Evolutionary conservation across 2,888 invertebrate species (phyloP), one percentile per base, ranked within the genome.

Genomic region (Leucoptera coffeella): DNA sequence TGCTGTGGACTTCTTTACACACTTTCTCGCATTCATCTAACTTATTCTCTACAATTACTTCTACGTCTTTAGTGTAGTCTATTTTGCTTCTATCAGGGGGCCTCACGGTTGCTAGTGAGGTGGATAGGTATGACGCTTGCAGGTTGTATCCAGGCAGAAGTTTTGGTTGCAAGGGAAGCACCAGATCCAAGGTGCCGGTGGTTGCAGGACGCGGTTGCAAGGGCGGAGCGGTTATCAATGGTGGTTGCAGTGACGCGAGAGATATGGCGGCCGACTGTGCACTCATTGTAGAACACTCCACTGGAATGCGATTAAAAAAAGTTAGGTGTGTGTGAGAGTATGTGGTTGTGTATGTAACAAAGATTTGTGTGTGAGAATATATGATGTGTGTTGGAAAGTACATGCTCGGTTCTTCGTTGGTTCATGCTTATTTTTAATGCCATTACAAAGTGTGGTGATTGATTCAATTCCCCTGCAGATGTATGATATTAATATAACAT

Each of bases 101-200:
- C 41, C 69, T 39, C 11, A 69, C 67, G 14, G 69, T 69, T 2
- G 75, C 75, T 1, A 73, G 48, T 31, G 71, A 74, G 39, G 65
- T 75, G 33, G 74, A 60, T 19, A 64, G 45, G 41, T 57, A 69
- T 30, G 64, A 59, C 9, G 67, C 51, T 32, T 73, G 69, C 1
- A 65, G 52, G 43, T 71, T 69, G 49, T 75, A 75, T 15, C 69
- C 72, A 23, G 77, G 75, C 38, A 81, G 60, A 35, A 81, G 58
- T 43, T 79, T 80, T 32, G 85, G 82, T 73, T 85, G 85, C 30
- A 85, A 55, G 31, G 82, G 83, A 43, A 85, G 67, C 57, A 81
- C 74, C 36, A 80, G 75, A 43, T 80, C 79, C 45, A 76, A 56
- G 52, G 78, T 75, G 32, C 80, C 82, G 19, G 78, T 82, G 37